A percentile compares a stretch with the other conserved stretches of the same genome.
phyloP scores from a whole-genome alignment of 2,113 vertebrate genomes.

The Mesembrinibis cayennensis region DNA sequence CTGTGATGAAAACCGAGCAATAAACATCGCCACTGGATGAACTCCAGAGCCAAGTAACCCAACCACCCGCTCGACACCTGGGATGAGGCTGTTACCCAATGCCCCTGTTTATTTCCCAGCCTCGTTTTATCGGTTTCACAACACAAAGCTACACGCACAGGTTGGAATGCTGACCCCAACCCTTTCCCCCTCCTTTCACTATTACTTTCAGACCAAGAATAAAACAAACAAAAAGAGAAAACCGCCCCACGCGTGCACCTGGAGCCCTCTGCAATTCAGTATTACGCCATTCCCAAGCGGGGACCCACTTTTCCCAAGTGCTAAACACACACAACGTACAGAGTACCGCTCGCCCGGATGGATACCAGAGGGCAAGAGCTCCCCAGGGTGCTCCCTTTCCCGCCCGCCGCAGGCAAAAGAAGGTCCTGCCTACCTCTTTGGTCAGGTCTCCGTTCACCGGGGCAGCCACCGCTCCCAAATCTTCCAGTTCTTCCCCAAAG shows the following conservation, averaged over 20 bases:
- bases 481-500: constrained; percentile 84
- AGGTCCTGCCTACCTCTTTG: constrained; percentile 87
- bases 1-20: constrained; percentile 8
- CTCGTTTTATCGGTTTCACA: not conserved
- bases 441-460: constrained; percentile 88
- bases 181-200: not conserved
- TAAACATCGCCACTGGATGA: constrained; percentile 8
- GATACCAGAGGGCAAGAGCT: not conserved
- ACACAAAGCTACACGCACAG: not conserved
- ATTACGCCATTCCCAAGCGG: fast-evolving
- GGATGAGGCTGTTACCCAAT: constrained; percentile 54
- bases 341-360: fast-evolving
- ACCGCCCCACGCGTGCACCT: fast-evolving
- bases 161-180: not conserved
- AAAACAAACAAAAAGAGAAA: not conserved
- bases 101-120: constrained; percentile 15
- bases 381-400: too few species aligned
- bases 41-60: constrained; percentile 39
- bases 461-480: constrained; percentile 90
- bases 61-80: constrained; percentile 30
- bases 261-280: fast-evolving
- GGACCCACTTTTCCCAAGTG: not conserved
- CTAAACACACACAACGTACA: fast-evolving
- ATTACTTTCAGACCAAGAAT: not conserved
- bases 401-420: too few species aligned